Evolutionary conservation across 2,113 vertebrate genomes (phyloP).

Genomic region (Myodes glareolus): DNA sequence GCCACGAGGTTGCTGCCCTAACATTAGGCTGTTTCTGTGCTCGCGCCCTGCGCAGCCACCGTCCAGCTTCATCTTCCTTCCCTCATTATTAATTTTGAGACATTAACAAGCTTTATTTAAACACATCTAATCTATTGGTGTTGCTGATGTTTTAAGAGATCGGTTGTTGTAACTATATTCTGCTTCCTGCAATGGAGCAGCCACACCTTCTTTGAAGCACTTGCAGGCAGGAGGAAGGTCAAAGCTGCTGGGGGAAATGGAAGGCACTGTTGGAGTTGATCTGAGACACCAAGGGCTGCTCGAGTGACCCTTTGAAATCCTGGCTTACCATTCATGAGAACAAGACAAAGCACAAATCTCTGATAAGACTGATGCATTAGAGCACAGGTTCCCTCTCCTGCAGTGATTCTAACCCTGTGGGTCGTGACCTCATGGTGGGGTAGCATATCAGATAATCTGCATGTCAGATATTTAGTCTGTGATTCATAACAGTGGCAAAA

Average conservation of each 20-base stretch:
- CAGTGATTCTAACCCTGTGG: neutral
- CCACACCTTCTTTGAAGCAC: fast-evolving
- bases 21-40: neutral
- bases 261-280: neutral
- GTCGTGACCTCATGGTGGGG: neutral
- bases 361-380: neutral
- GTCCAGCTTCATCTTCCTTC: neutral
- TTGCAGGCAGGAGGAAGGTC: neutral
- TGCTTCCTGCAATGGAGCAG: neutral
- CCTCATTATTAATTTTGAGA: neutral
- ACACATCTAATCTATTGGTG: neutral
- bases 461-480: neutral
- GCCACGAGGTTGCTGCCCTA: neutral
- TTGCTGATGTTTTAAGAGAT: neutral
- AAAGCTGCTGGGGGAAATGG: neutral
- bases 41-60: neutral
- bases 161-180: neutral
- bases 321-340: neutral
- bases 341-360: neutral
- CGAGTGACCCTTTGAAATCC: no score
- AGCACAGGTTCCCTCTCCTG: neutral
- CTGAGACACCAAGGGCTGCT: neutral
- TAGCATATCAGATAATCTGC: neutral
- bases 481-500: neutral
- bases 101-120: neutral